Base-by-base conservation (phyloP, 53 echinoderm and acorn worm genomes). In the Stichopus horrens region DNA sequence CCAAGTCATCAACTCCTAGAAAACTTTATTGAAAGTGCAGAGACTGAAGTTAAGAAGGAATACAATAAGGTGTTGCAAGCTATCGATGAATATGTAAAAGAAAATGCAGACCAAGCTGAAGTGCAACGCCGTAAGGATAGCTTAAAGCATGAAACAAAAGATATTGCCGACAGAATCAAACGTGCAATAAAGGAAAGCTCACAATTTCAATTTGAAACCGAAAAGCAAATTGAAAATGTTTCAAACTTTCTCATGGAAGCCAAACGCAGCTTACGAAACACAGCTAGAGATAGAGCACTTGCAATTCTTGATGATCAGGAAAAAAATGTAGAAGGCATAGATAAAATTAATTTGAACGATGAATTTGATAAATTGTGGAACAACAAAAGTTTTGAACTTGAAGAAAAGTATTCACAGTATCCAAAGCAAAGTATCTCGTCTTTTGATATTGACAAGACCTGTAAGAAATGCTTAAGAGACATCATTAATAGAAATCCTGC, bases 71-170 rank as follows among this genome's bases (percentile, higher is more conserved):
- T 84, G 5, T 4, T 11, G 5, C 23, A 84, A 5, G 52, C 21
- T 51, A 67, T 84, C 22, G 85, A 84, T 67, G 68, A 51, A 2
- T 84, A 84, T 51, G 59, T 65, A 18, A 67, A 20, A 5, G 52
- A 7, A 51, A 65, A 84, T 23, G 14, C 63, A 23, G 10, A 84
- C 51, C 65, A 84, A 84, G 66, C 63, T 6, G 85, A 84, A 23
- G 65, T 84, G 0, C 63, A 84, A 37, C 21, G 65, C 0, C 22
- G 65, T 7, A 8, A 67, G 4, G 8, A 21, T 5, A 67, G 21
- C 9, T 19, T 84, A 7, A 84, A 84, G 18, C 63, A 60, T 37
- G 59, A 21, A 4, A 21, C 85, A 9, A 4, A 23, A 4, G 23
- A 84, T 18, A 51, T 84, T 67, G 85, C 66, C 9, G 9, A 13